Conservation (phyloP, 2,797 vertebrate species). For the Micrastur ruficollis region DNA sequence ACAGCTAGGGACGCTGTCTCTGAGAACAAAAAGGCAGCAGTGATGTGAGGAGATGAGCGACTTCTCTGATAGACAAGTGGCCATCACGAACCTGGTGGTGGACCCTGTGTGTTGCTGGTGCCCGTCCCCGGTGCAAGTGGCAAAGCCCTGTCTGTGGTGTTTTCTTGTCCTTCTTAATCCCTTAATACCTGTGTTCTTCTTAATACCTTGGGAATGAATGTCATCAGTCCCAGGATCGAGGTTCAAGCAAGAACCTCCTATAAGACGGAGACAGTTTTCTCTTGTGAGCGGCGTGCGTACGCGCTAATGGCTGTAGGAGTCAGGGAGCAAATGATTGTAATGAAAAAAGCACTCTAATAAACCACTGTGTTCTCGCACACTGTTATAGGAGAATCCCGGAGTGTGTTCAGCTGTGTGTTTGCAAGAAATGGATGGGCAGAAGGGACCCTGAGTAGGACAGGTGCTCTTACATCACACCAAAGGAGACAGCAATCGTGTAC, state of each 20-base stretch:
- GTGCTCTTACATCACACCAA: background rate
- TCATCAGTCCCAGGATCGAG: background rate
- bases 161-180: background rate
- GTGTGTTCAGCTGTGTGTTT: background rate
- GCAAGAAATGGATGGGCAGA: background rate
- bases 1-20: background rate
- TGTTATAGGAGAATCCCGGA: background rate
- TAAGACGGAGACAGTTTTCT: background rate
- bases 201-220: background rate
- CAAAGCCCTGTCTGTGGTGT: background rate
- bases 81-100: background rate
- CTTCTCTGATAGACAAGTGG: background rate
- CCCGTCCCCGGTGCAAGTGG: background rate
- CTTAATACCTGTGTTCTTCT: background rate
- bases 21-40: background rate
- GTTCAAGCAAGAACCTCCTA: background rate
- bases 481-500: background rate
- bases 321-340: background rate
- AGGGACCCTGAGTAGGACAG: background rate
- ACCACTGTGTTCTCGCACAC: background rate
- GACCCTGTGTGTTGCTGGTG: background rate
- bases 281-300: rapidly evolving
- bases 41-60: background rate
- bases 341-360: background rate
- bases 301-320: background rate